Base-by-base conservation (phyloP, 2,888 invertebrate species). In the Glyphotaelius pellucidus region DNA sequence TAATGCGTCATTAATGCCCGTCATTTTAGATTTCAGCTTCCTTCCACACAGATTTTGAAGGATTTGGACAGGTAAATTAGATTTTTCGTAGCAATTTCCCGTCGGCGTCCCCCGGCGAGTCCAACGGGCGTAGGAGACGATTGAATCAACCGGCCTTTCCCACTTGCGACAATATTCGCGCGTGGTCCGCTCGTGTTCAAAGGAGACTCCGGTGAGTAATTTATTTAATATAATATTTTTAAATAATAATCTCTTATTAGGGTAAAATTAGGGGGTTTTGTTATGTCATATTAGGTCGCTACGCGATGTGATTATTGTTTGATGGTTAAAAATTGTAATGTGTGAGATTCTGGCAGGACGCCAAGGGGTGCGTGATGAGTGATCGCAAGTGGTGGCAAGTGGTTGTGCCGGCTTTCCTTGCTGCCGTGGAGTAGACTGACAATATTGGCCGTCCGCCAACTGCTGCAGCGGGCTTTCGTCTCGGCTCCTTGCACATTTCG, bases 91-190 rank as follows among this genome's bases (percentile, higher is more conserved):
- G 31, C 80, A 79, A 89, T 89, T 79, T 79, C 35, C 80, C 14
- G n/a, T 84, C 88, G 52, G 89, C 91, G 88, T 90, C 85, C 91
- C 92, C 90, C 88, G 92, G 42, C 91, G 89, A 91, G 89, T 92
- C 92, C 91, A 92, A 47, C 81, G 31, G 84, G 88, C 90, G 92
- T 84, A 92, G 91, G 92, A 90, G 89, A 67, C 92, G 92, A 83
- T 93, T 92, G 93, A 91, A 42, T 91, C 91, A 91, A 91, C 91
- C 92, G 92, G 92, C 92, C 80, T 92, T 91, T 92, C 91, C 92
- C 92, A 92, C 90, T 91, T 91, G 91, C 92, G 91, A 91, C 92
- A 92, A 89, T 91, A 90, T 92, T 92, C 91, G 92, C 92, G 92
- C 90, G 92, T 89, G 81, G 90, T 91, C 80, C 86, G 91, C 91